Conservation (phyloP, 2,888 invertebrate genomes). For the Ditula angustiorana region DNA sequence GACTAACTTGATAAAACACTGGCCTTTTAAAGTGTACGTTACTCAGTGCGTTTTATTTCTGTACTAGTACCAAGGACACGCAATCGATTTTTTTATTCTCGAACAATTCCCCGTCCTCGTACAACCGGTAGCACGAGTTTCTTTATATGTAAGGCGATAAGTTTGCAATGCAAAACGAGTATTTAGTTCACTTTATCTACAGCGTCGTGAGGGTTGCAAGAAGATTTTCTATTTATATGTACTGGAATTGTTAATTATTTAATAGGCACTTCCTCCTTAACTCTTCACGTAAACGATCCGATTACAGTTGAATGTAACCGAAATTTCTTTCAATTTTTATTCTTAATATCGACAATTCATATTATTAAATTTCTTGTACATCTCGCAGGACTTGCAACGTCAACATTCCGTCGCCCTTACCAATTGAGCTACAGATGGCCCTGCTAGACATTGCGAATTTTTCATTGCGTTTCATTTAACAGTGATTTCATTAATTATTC, state of each 20-base stretch:
- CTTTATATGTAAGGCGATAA: conserved; percentile 44
- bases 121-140: conserved; percentile 62
- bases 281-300: not conserved
- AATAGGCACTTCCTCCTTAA: not conserved
- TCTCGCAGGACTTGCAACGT: not conserved
- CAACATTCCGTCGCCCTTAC: too few relatives aligned
- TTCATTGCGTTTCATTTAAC: too few relatives aligned
- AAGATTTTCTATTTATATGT: not conserved
- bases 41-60: conserved; percentile 44
- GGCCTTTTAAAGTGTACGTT: conserved; percentile 12
- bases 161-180: conserved; percentile 28
- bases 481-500: too few relatives aligned
- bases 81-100: conserved; percentile 46
- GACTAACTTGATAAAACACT: not conserved
- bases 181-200: conserved; percentile 38
- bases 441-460: too few relatives aligned
- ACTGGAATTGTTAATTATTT: not conserved
- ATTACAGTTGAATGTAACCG: not conserved
- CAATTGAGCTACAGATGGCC: too few relatives aligned
- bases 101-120: conserved; percentile 50
- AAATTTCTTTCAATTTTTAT: too few relatives aligned
- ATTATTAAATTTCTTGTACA: not conserved
- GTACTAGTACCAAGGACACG: conserved; percentile 47
- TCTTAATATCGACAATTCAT: too few relatives aligned
- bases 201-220: too few relatives aligned